phyloP scores from a whole-genome alignment of 30 jellyfish, hydroid and myxozoan species.

The Thelohanellus kitauei region DNA sequence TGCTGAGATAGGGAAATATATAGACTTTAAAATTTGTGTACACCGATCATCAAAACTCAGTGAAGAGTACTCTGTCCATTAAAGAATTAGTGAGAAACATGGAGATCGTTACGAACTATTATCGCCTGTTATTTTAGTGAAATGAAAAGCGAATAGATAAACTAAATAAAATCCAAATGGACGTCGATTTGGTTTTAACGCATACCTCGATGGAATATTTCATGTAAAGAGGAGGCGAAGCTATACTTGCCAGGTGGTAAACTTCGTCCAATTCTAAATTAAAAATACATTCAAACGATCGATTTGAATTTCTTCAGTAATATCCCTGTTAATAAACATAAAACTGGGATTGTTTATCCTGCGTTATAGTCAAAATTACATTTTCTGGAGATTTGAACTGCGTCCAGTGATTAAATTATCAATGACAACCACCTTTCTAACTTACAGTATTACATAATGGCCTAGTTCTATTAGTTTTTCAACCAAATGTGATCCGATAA shows the following conservation, averaged over 20 bases:
- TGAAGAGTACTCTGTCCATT: not conserved
- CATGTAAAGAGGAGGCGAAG: conserved; percentile 92
- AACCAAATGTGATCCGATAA: conserved; percentile 72
- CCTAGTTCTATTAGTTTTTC: conserved; percentile 62
- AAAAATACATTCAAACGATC: not conserved
- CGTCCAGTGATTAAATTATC: conserved; percentile 83
- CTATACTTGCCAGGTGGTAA: conserved; percentile 77
- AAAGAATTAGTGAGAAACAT: not conserved
- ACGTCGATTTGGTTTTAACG: not conserved
- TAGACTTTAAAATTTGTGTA: no score
- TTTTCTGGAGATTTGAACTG: conserved; percentile 51
- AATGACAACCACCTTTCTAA: conserved; percentile 34
- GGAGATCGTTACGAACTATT: no score
- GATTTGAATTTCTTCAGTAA: not conserved
- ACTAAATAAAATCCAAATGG: not conserved
- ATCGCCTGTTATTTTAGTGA: no score
- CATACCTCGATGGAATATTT: conserved; percentile 65
- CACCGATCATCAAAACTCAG: no score
- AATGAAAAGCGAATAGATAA: not conserved
- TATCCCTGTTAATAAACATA: not conserved
- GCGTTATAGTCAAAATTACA: conserved; percentile 8
- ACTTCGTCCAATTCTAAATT: conserved; percentile 28
- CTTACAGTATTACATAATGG: conserved; percentile 31
- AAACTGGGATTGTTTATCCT: not conserved
- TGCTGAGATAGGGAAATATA: no score